A percentile compares a stretch with the other conserved stretches of the same genome.
Evolutionary conservation across 2,888 invertebrate species (phyloP).

Genomic region (Athalia rosae): DNA sequence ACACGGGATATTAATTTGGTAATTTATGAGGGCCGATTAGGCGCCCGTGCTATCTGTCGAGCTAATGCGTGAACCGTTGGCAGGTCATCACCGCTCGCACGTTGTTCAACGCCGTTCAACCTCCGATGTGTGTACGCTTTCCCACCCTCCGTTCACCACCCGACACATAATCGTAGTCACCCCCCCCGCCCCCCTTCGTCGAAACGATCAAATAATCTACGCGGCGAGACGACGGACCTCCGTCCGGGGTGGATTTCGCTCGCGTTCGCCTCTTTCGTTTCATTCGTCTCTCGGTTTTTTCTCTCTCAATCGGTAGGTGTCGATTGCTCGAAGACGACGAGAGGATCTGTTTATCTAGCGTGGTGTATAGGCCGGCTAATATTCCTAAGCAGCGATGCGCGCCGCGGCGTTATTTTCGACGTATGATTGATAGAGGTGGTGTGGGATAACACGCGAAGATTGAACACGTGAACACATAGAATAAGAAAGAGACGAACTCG

Average conservation of each 20-base stretch:
- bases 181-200: too few species aligned
- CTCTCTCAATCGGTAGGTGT: too few species aligned
- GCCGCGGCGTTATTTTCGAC: conserved; percentile 62
- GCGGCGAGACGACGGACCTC: too few species aligned
- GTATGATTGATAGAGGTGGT: conserved; percentile 69
- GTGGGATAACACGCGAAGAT: conserved; percentile 53
- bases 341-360: not conserved
- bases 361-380: not conserved
- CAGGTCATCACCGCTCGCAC: conserved; percentile 65
- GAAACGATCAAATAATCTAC: too few species aligned
- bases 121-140: conserved; percentile 7
- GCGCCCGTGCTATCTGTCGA: conserved; percentile 69
- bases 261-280: too few species aligned
- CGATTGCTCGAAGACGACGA: too few species aligned
- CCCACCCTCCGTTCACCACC: too few species aligned
- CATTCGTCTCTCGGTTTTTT: too few species aligned
- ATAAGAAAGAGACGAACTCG: conserved; percentile 46
- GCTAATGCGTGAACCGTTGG: conserved; percentile 72
- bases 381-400: conserved; percentile 16
- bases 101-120: conserved; percentile 22
- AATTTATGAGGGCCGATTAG: conserved; percentile 72
- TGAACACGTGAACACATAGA: conserved; percentile 57
- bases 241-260: too few species aligned
- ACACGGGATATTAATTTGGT: conserved; percentile 72
- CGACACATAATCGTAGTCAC: too few species aligned